phyloP scores from a whole-genome alignment of 1,140 invertebrate species.

The Meloidogyne exigua region DNA sequence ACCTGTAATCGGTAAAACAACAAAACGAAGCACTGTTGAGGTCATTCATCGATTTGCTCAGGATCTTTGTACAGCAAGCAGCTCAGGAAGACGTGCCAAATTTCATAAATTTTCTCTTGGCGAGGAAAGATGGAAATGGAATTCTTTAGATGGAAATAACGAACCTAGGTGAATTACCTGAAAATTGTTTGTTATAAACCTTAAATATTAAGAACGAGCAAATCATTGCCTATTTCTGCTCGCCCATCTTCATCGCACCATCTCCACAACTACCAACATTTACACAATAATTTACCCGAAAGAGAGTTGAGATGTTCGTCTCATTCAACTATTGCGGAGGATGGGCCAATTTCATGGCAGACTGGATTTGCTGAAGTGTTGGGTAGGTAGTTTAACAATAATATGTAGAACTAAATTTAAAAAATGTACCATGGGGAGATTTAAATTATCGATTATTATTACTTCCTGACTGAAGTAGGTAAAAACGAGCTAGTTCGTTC shows the following conservation, averaged over 20 bases:
- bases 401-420: too few species aligned
- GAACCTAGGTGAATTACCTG: constrained; percentile 1
- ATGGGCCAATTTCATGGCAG: constrained; percentile 14
- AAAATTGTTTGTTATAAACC: neutral
- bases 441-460: too few species aligned
- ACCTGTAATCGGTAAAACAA: neutral
- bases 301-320: neutral
- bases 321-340: constrained; percentile 18
- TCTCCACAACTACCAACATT: constrained; percentile 12
- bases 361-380: constrained; percentile 22
- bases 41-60: constrained; percentile 19
- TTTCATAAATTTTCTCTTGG: constrained; percentile 14
- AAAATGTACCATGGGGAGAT: too few species aligned
- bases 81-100: constrained; percentile 16
- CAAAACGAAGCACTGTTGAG: constrained; percentile 8
- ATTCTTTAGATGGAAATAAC: constrained; percentile 14
- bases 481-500: too few species aligned
- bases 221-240: constrained; percentile 19
- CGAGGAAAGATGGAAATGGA: constrained; percentile 16
- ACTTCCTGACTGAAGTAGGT: too few species aligned
- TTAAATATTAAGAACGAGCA: neutral
- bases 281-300: neutral
- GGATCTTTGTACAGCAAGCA: constrained; percentile 10
- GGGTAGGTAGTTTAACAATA: neutral
- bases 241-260: constrained; percentile 10